Evolutionary conservation across 2,797 vertebrate genomes (phyloP).

Genomic region (Sebastes baramenuke): DNA sequence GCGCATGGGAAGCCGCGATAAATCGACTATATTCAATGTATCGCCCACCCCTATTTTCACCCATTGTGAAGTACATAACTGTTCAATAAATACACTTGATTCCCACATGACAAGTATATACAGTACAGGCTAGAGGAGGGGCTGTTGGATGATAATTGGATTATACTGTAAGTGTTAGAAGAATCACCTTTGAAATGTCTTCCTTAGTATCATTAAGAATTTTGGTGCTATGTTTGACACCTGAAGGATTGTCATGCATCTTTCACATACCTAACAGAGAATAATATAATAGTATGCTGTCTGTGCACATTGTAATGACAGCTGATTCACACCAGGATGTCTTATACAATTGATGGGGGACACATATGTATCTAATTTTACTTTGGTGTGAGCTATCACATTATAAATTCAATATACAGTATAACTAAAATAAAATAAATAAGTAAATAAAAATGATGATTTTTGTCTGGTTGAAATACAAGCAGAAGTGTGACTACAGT

Average conservation of each 20-base stretch:
- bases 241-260: slow-evolving; percentile 2
- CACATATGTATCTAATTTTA: neutral
- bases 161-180: neutral
- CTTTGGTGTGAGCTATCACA: neutral
- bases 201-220: neutral
- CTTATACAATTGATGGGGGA: neutral
- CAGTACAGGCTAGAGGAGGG: neutral
- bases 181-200: neutral
- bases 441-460: too few species aligned
- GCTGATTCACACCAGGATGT: neutral
- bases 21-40: too few species aligned
- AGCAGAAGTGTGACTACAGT: neutral
- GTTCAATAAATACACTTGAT: neutral
- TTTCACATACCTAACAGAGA: neutral
- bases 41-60: neutral
- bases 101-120: neutral
- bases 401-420: neutral
- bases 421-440: neutral
- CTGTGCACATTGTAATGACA: neutral
- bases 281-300: neutral
- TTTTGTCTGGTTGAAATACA: neutral
- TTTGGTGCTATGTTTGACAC: neutral
- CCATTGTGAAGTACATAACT: neutral
- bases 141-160: neutral
- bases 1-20: too few species aligned